Evolutionary conservation across 2,113 vertebrate species (phyloP).

Genomic region (human): GRCh38 chr15:67070001-67070500

Average conservation of each 20-base stretch:
- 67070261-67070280: not conserved
- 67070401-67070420: not conserved
- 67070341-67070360: not conserved
- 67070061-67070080: not conserved
- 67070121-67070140: not conserved
- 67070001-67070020: not conserved
- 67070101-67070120: not conserved
- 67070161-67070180: not conserved
- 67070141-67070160: not conserved
- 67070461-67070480: not conserved
- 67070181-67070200: not conserved
- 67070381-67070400: not conserved
- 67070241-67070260: not conserved
- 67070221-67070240: not conserved
- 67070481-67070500: not conserved
- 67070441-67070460: not conserved
- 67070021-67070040: not conserved
- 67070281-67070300: not conserved
- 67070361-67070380: not conserved
- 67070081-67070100: not conserved
- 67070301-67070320: not conserved
- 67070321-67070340: not conserved
- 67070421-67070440: not conserved
- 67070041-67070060: not conserved
- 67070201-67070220: not conserved